Conservation (phyloP, 2,797 vertebrate genomes). For the Phoxinus dragarum region DNA sequence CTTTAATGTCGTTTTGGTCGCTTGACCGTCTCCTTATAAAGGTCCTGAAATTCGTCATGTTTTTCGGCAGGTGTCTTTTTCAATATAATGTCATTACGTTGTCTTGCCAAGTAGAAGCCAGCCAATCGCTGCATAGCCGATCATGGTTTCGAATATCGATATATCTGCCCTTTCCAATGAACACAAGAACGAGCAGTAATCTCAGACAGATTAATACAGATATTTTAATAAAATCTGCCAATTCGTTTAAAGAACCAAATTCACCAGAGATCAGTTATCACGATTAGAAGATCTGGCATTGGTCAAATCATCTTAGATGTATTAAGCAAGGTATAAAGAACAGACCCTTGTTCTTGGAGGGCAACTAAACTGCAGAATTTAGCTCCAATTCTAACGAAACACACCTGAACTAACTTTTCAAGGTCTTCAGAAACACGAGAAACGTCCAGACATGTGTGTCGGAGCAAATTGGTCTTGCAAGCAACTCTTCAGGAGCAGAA, state of each 20-base stretch:
- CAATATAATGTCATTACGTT: too few relatives aligned
- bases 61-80: too few relatives aligned
- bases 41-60: too few relatives aligned
- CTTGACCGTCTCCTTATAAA: too few relatives aligned
- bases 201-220: too few relatives aligned
- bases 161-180: background rate
- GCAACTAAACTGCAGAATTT: background rate
- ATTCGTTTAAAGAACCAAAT: background rate
- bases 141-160: background rate
- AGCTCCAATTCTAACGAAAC: background rate
- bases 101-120: too few relatives aligned
- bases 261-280: background rate
- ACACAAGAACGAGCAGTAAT: background rate
- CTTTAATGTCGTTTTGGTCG: too few relatives aligned
- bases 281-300: background rate
- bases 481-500: background rate
- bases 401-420: background rate
- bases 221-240: background rate
- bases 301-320: too few relatives aligned
- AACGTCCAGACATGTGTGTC: background rate
- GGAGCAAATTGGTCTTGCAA: too few relatives aligned
- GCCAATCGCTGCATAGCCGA: too few relatives aligned
- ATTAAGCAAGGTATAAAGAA: too few relatives aligned
- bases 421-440: background rate
- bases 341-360: background rate